Evolutionary conservation across 2,888 invertebrate genomes (phyloP).

Genomic region (Lithophane socia): DNA sequence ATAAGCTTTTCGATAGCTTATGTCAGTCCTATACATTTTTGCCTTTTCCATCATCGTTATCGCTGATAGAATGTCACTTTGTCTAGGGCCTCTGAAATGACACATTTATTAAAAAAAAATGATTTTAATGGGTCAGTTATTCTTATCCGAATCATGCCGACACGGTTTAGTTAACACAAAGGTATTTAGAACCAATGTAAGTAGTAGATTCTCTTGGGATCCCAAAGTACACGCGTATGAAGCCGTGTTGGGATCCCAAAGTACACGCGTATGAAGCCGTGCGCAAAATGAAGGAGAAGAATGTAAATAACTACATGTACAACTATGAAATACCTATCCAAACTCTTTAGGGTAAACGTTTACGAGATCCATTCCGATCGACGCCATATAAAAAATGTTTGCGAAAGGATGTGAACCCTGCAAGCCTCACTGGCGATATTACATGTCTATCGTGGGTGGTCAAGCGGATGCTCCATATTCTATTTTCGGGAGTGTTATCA

Average conservation of each 20-base stretch:
- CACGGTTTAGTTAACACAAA: slow-evolving; percentile 5
- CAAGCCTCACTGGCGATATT: slow-evolving; percentile 39
- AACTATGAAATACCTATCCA: too few relatives aligned
- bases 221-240: not conserved
- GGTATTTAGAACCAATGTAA: slow-evolving; percentile 17
- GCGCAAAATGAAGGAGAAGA: not conserved
- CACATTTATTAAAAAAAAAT: not conserved
- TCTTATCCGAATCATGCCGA: not conserved
- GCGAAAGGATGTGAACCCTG: slow-evolving; percentile 25
- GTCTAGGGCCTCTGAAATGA: too few relatives aligned
- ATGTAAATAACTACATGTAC: not conserved
- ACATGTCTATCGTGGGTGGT: slow-evolving; percentile 37
- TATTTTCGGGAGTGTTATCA: slow-evolving; percentile 35
- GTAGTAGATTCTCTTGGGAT: not conserved
- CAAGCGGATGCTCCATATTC: slow-evolving; percentile 41
- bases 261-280: not conserved
- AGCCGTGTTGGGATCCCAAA: not conserved
- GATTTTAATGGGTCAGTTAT: not conserved
- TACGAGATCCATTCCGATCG: slow-evolving; percentile 12
- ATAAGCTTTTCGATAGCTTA: too few relatives aligned
- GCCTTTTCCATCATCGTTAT: too few relatives aligned
- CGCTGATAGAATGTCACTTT: too few relatives aligned
- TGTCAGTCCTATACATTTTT: too few relatives aligned
- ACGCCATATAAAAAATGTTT: slow-evolving; percentile 28
- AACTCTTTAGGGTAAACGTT: slow-evolving; percentile 13